A percentile compares a stretch with the other conserved stretches of the same genome.
Evolutionary conservation across 2,797 vertebrate species (phyloP).

Genomic region (Dermochelys coriacea): DNA sequence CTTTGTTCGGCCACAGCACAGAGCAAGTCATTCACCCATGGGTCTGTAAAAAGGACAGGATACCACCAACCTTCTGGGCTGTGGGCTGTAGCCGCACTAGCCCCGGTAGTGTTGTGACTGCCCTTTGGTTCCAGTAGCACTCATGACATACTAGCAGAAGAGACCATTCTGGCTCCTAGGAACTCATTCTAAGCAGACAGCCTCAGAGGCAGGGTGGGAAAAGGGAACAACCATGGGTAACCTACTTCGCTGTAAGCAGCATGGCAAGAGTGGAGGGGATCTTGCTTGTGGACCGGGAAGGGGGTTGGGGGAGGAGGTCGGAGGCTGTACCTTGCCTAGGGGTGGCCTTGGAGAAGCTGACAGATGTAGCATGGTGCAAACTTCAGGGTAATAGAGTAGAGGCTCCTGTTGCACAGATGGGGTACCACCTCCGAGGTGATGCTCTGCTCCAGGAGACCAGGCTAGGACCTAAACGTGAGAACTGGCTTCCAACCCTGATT

Average conservation of each 20-base stretch:
- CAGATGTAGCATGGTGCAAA: no score
- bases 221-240: not conserved
- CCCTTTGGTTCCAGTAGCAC: not conserved
- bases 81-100: no score
- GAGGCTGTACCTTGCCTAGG: no score
- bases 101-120: not conserved
- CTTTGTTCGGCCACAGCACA: not conserved
- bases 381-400: no score
- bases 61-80: no score
- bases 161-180: not conserved
- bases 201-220: not conserved
- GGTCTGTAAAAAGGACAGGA: not conserved
- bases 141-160: not conserved
- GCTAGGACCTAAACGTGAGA: not conserved
- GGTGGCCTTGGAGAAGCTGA: no score
- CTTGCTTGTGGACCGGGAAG: not conserved
- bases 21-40: not conserved
- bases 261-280: not conserved
- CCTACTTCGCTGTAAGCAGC: not conserved
- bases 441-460: not conserved
- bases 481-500: not conserved
- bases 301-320: no score
- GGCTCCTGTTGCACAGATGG: no score
- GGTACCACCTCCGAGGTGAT: not conserved
- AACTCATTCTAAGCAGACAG: not conserved